Evolutionary conservation across 2,888 invertebrate species (phyloP), one percentile per base, ranked within the genome.

Genomic region (Mythimna pallens): DNA sequence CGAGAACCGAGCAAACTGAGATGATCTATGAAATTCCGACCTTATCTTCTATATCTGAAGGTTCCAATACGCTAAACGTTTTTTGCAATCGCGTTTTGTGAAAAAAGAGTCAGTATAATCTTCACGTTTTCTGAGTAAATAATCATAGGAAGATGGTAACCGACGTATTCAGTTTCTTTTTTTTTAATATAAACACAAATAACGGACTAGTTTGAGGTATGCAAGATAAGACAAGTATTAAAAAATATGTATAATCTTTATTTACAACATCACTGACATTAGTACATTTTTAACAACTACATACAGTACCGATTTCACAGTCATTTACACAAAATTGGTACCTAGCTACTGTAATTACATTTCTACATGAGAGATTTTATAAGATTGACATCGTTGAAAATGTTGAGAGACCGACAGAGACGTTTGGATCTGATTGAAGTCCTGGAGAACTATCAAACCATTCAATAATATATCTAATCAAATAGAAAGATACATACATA

Each of bases 171-270:
- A 50, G 59, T 59, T 50, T 40, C 10, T 50, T 50, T 10, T 61
- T n/a, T 76, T 17, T 47, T 47, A 50, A 22, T 54, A 20, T 25
- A 65, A 50, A 55, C 2, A 64, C 61, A 52, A 57, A 54, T 58
- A 71, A 34, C 17, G 20, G 9, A 57, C 4, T 50, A 73, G 62
- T 69, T 7, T 55, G 58, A 72, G 68, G n/a, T 57, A 67, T 67
- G 50, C n/a, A 84, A 81, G 34, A 74, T 50, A 74, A 82, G 64
- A 65, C 61, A 7, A 73, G 40, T 59, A 63, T 67, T 78, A 66
- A 70, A 85, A 87, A 89, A 89, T 86, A 86, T 82, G 80, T 67
- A 76, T 80, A 73, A 83, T 82, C 69, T 85, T 89, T 86, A 87
- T 85, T 84, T 81, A 87, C 84, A 88, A 76, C 63, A 77, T 78